Base-by-base conservation (phyloP, 2,113 vertebrate genomes). In the Macrotis lagotis region DNA sequence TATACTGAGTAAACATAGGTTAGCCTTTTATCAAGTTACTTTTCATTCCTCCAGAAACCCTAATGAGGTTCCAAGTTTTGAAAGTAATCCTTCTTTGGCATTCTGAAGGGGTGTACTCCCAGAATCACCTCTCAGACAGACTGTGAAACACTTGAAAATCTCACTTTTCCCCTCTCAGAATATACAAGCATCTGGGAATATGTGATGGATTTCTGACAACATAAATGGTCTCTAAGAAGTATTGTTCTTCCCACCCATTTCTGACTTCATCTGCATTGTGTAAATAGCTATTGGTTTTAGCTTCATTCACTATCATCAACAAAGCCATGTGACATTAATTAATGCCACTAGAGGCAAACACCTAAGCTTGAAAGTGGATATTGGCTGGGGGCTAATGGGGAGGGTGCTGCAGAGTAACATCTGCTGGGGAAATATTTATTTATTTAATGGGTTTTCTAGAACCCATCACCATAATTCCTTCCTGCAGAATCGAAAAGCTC, bases 291-390 rank as follows among this genome's bases (percentile, higher is more conserved):
- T 96, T 94, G 31, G 91, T 98, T 97, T 98, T 97, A 91, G 96
- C 92, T 91, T 95, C 95, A 96, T 94, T 95, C 96, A 95, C 94
- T 97, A 90, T 94, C 44, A 88, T 93, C 96, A 95, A 95, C 49
- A 95, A 92, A 83, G 50, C 53, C 94, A 96, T 94, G 2, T 95
- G 88, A 96, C 55, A 25, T 97, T 98, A 98, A 97, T 98, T 98
- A 98, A 96, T 94, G 96, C 94, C 94, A 94, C 92, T 95, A 93
- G 90, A 93, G 19, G 94, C 95, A 96, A 96, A 83, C 92, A 96
- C 95, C 95, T 97, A 95, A 97, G 96, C 93, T 97, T 89, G 49
- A 55, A 25, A 28, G 94, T 95, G 95, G 53, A 88, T 97, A 95
- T 97, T 93, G 97, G 94, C 93, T 91, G 49, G 94, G 93, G 93